Conservation (phyloP, 2,113 vertebrate genomes). For the Cettia cetti region DNA sequence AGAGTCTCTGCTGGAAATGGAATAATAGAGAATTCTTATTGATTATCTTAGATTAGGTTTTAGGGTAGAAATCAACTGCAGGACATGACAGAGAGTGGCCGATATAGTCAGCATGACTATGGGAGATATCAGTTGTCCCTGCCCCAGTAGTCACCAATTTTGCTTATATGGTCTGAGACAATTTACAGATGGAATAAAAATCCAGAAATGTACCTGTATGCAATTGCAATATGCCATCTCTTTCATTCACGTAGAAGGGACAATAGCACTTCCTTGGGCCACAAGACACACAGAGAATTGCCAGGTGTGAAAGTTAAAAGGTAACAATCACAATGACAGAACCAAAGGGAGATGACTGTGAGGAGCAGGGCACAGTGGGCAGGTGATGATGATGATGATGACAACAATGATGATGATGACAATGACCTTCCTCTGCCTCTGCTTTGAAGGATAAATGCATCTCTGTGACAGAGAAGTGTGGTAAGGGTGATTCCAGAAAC, state of each 20-base stretch:
- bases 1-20: not conserved
- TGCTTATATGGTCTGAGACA: not conserved
- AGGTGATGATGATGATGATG: not conserved
- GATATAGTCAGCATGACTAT: not conserved
- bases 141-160: not conserved
- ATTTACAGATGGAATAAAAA: not conserved
- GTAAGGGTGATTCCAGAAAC: not conserved
- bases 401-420: not conserved
- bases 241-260: not conserved
- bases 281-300: not conserved
- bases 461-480: not conserved
- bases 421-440: not conserved
- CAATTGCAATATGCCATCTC: not conserved
- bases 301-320: not conserved
- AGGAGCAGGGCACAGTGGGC: not conserved
- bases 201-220: not conserved
- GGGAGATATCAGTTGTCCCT: not conserved
- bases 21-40: not conserved
- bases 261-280: not conserved
- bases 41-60: not conserved
- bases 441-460: not conserved
- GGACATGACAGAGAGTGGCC: not conserved
- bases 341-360: not conserved
- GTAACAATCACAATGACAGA: not conserved
- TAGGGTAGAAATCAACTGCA: not conserved